Evolutionary conservation across 1,140 invertebrate species (phyloP).

Genomic region (Lasaia peninsularis): DNA sequence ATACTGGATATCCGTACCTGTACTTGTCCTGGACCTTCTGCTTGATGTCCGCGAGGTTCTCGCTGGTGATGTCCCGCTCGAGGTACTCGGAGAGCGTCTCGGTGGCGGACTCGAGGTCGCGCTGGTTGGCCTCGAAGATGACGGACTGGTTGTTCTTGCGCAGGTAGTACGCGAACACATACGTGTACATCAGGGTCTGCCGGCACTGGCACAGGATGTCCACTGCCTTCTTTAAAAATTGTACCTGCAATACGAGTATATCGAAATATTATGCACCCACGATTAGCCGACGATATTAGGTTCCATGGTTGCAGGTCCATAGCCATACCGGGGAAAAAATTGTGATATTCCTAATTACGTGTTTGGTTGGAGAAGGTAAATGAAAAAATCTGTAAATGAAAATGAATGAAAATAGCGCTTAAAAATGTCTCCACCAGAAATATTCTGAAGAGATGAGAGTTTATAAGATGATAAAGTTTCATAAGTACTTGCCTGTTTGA

Average conservation of each 20-base stretch:
- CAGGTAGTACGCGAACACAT: conserved; percentile 99
- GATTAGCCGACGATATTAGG: too few relatives aligned
- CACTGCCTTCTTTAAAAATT: conserved; percentile 98
- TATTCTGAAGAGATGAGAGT: too few relatives aligned
- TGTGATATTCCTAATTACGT: too few relatives aligned
- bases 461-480: too few relatives aligned
- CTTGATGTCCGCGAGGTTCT: conserved; percentile 98
- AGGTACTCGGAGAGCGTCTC: conserved; percentile 98
- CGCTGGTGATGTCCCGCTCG: conserved; percentile 97
- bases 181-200: conserved; percentile 99
- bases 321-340: too few relatives aligned
- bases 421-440: too few relatives aligned
- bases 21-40: conserved; percentile 99
- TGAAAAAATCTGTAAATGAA: too few relatives aligned
- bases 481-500: too few relatives aligned
- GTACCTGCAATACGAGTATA: conserved; percentile 83
- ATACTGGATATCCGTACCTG: conserved; percentile 80
- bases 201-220: conserved; percentile 98
- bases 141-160: conserved; percentile 98
- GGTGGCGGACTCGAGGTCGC: conserved; percentile 97
- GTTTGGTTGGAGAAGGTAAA: too few relatives aligned
- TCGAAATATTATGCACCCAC: neutral
- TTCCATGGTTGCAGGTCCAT: too few relatives aligned
- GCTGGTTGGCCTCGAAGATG: conserved; percentile 99
- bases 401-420: too few relatives aligned